Evolutionary conservation across 1,140 invertebrate species (phyloP).

Genomic region (Streblospio benedicti): DNA sequence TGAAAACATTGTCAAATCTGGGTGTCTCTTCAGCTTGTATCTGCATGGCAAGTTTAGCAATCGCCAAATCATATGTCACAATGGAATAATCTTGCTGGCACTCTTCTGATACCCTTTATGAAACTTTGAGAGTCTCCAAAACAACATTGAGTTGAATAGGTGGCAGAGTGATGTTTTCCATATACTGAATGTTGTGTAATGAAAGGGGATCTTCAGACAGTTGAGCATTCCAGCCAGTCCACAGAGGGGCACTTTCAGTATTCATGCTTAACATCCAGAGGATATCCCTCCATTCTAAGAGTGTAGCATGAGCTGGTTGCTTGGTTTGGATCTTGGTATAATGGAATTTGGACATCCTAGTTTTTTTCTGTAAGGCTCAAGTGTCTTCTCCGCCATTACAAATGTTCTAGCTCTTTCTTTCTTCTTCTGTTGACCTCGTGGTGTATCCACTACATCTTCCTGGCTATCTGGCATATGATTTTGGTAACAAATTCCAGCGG

Average conservation of each 20-base stretch:
- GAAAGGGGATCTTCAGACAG: background rate
- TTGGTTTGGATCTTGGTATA: too few relatives aligned
- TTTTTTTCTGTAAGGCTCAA: too few relatives aligned
- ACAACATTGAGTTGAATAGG: background rate
- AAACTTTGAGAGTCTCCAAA: background rate
- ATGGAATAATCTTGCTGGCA: background rate
- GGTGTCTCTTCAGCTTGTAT: background rate
- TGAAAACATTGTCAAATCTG: background rate
- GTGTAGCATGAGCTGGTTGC: too few relatives aligned
- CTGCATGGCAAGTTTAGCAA: background rate
- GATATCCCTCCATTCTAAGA: too few relatives aligned
- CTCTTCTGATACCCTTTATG: background rate
- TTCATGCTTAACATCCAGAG: too few relatives aligned
- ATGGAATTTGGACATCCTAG: too few relatives aligned
- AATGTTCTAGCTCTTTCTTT: too few relatives aligned
- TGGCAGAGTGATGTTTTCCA: background rate
- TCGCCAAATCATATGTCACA: background rate
- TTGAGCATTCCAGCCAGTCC: background rate
- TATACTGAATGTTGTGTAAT: background rate
- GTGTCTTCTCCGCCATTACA: too few relatives aligned
- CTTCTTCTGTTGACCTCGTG: too few relatives aligned
- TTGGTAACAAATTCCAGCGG: too few relatives aligned
- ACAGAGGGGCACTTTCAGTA: background rate
- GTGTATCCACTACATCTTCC: too few relatives aligned
- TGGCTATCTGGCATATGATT: too few relatives aligned